These are phyloP conservation scores for Ceratosolen fusciceps DNA, from an alignment of 1,140 invertebrate species.

Conservation along the genomic window DNA sequence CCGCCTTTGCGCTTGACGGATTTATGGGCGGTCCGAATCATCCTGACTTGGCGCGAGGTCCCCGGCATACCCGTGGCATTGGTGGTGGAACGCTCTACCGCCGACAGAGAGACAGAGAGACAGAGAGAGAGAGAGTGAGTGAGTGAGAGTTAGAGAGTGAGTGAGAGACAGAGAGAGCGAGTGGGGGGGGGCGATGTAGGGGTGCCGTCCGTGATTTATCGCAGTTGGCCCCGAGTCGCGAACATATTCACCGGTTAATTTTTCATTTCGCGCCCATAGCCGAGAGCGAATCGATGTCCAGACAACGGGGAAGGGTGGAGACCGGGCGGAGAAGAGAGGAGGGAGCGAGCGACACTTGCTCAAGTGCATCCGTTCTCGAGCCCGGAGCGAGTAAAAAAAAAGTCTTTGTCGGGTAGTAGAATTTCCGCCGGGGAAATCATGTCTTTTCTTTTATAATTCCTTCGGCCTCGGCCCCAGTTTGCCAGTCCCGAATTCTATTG, in stretches of 20 bases:
- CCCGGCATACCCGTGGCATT: neutral
- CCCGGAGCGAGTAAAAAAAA: too few species aligned
- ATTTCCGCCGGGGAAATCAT: neutral
- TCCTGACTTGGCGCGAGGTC: neutral
- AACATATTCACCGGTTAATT: neutral
- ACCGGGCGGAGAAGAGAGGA: neutral
- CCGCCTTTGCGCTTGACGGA: neutral
- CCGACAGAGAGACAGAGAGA: too few species aligned
- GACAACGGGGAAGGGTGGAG: neutral
- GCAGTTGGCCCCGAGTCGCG: neutral
- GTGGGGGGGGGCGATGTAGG: too few species aligned
- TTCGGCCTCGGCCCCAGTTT: neutral
- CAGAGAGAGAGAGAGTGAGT: too few species aligned
- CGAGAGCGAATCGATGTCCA: neutral
- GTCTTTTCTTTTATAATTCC: constrained; percentile 18
- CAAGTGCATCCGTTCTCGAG: too few species aligned
- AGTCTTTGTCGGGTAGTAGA: neutral
- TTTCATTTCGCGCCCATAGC: constrained; percentile 8
- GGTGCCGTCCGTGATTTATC: constrained; percentile 10
- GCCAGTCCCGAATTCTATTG: constrained; percentile 1
- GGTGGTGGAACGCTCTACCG: too few species aligned
- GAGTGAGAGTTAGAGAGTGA: too few species aligned
- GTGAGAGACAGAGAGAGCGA: too few species aligned
- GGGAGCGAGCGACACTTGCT: too few species aligned
- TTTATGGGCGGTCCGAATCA: neutral